Conservation (phyloP, 2,113 vertebrate species). For the Oncorhynchus mykiss region DNA sequence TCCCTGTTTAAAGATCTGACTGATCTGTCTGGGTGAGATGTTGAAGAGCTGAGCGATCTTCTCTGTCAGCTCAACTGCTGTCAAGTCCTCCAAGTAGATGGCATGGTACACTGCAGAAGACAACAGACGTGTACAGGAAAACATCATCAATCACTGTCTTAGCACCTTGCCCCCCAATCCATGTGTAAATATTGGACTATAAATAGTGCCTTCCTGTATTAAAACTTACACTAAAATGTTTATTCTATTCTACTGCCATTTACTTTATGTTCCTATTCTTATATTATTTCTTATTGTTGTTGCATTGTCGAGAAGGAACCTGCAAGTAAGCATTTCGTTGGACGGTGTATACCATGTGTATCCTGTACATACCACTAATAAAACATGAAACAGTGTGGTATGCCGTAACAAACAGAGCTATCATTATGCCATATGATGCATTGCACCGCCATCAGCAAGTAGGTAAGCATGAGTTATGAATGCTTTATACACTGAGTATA, state of each 20-base stretch:
- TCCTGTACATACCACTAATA: neutral
- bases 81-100: constrained; percentile 93
- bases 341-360: neutral
- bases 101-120: constrained; percentile 89
- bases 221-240: no score
- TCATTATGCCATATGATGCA: no score
- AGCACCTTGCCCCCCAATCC: no score
- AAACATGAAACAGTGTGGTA: neutral
- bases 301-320: neutral
- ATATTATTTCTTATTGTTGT: neutral
- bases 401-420: neutral
- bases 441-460: no score
- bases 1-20: constrained; percentile 94
- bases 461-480: no score
- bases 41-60: constrained; percentile 96
- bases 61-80: constrained; percentile 83
- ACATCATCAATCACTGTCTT: neutral
- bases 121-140: neutral
- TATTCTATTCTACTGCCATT: no score
- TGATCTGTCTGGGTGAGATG: constrained; percentile 91
- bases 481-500: no score
- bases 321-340: no score
- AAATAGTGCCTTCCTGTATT: no score
- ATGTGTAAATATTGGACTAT: neutral
- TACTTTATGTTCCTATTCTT: neutral